A percentile compares a stretch with the other conserved stretches of the same genome.
Evolutionary conservation across 1,140 invertebrate genomes (phyloP).

Genomic region (Ostrea denselamellosa): DNA sequence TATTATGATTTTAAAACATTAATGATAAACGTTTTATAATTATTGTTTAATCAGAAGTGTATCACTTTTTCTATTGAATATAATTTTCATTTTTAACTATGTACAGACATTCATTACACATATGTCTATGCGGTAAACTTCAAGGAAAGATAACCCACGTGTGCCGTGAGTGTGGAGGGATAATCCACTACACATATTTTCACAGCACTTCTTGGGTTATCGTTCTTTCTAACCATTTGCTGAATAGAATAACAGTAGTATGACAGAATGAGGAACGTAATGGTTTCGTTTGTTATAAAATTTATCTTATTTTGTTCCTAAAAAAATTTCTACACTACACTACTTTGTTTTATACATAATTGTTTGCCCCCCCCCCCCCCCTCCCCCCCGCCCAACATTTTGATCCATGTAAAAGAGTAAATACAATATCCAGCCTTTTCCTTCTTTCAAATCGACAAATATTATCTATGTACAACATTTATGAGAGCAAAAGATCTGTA

Average conservation of each 20-base stretch:
- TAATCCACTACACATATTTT: background rate
- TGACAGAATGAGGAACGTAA: too few relatives aligned
- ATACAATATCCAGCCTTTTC: too few relatives aligned
- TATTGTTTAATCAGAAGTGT: background rate
- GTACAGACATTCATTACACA: background rate
- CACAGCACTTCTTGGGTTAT: background rate
- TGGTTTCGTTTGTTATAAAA: too few relatives aligned
- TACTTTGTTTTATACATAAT: too few relatives aligned
- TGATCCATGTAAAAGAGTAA: too few relatives aligned
- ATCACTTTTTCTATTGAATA: background rate
- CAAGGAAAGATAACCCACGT: constrained; percentile 12
- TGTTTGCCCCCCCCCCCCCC: too few relatives aligned
- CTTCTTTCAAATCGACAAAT: too few relatives aligned
- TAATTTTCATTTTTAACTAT: background rate
- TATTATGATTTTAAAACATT: background rate
- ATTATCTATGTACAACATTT: too few relatives aligned
- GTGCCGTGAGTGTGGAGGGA: background rate
- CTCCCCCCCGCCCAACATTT: too few relatives aligned
- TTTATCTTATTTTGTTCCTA: background rate
- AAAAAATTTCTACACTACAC: too few relatives aligned
- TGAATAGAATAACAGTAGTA: too few relatives aligned
- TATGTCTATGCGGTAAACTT: background rate
- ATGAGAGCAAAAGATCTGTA: too few relatives aligned
- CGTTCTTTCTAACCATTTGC: background rate
- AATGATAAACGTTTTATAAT: background rate